These are phyloP conservation scores for Agonopterix heracliana DNA, from an alignment of 2,888 invertebrate species.

Conservation along the genomic window DNA sequence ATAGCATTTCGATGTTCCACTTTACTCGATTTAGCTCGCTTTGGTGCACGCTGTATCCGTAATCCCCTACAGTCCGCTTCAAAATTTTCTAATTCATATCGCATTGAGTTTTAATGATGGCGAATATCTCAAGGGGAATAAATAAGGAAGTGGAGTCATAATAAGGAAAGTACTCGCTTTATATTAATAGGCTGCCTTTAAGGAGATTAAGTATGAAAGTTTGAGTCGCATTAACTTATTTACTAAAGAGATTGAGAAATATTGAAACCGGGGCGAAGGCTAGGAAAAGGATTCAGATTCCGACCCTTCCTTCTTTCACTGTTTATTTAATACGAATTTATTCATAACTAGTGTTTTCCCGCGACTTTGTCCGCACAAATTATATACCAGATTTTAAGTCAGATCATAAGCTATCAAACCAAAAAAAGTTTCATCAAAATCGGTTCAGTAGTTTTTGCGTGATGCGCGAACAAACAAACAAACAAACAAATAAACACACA, in stretches of 20 bases:
- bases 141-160: conserved; percentile 17
- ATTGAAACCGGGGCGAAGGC: conserved; percentile 29
- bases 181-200: conserved; percentile 39
- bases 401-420: no score
- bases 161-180: conserved; percentile 21
- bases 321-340: no score
- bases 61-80: conserved; percentile 7
- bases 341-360: no score
- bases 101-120: conserved; percentile 14
- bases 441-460: no score
- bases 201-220: conserved; percentile 42
- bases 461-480: no score
- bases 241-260: conserved; percentile 37
- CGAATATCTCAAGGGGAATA: conserved; percentile 27
- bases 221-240: conserved; percentile 33
- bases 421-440: no score
- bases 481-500: no score
- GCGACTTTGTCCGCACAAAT: no score
- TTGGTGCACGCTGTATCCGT: conserved; percentile 26
- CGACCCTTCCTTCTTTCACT: no score
- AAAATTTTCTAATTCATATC: conserved; percentile 5
- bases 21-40: conserved; percentile 32
- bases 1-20: conserved; percentile 52
- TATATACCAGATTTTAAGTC: no score
- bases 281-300: no score